Evolutionary conservation across 2,888 invertebrate genomes (phyloP).

Genomic region (Rhyacophila evoluta): DNA sequence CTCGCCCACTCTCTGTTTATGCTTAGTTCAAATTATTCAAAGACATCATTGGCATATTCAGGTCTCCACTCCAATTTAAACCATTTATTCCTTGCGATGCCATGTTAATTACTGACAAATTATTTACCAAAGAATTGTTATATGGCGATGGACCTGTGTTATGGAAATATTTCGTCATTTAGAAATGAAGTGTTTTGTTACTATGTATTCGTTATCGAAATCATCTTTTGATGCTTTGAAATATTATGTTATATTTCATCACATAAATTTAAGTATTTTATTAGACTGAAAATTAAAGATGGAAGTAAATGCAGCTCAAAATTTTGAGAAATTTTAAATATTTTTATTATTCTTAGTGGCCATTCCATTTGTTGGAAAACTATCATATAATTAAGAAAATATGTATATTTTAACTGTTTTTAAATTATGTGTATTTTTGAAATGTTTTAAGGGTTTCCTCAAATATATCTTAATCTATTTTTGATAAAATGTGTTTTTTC

Average conservation of each 20-base stretch:
- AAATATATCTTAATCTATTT: neutral
- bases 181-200: too few relatives aligned
- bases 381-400: neutral
- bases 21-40: too few relatives aligned
- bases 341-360: neutral
- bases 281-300: neutral
- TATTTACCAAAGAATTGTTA: too few relatives aligned
- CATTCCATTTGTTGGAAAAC: neutral
- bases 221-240: neutral
- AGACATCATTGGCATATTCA: too few relatives aligned
- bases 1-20: too few relatives aligned
- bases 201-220: neutral
- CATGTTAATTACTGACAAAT: too few relatives aligned
- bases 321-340: neutral
- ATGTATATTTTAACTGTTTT: constrained; percentile 10
- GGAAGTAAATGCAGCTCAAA: neutral
- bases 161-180: too few relatives aligned
- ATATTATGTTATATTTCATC: neutral
- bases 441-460: neutral
- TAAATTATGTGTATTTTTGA: neutral
- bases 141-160: too few relatives aligned
- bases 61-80: too few relatives aligned
- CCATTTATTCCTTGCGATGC: too few relatives aligned
- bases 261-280: neutral
- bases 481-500: neutral